Conservation (phyloP, 2,113 vertebrate species). For the Petromus typicus region DNA sequence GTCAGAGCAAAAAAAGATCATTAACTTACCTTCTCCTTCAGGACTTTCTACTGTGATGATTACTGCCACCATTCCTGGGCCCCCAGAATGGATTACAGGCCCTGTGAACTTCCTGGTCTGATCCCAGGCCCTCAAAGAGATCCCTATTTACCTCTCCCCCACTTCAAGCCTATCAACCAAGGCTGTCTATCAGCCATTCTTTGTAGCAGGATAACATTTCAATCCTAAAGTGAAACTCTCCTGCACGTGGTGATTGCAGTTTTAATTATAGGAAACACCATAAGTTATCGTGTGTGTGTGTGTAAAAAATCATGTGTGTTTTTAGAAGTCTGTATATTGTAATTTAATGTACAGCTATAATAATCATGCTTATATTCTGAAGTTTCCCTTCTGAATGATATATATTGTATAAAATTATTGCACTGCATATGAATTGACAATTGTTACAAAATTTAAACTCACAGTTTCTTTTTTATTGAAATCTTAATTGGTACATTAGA, state of each 20-base stretch:
- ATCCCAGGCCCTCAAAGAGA: not conserved
- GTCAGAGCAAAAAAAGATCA: not conserved
- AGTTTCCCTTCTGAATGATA: not conserved
- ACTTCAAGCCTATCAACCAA: not conserved
- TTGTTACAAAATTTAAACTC: conserved; percentile 30
- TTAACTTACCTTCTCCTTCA: not conserved
- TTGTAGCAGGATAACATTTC: not conserved
- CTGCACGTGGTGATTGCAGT: not conserved
- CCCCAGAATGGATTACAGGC: not conserved
- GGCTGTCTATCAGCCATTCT: not conserved
- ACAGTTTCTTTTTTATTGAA: too few relatives aligned
- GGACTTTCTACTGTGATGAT: not conserved
- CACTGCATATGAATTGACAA: not conserved
- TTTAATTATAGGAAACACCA: conserved; percentile 30
- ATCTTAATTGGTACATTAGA: too few relatives aligned
- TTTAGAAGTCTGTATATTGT: not conserved
- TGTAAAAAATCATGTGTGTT: not conserved
- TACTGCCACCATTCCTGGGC: not conserved
- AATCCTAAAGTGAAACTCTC: not conserved
- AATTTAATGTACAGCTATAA: conserved; percentile 26
- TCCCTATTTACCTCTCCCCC: not conserved
- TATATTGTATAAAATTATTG: not conserved
- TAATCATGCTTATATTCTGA: not conserved
- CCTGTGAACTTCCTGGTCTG: not conserved
- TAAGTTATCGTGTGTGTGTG: not conserved